Evolutionary conservation across 2,113 vertebrate species (phyloP), one percentile per base, ranked within the genome.

Genomic region (Columbina picui): DNA sequence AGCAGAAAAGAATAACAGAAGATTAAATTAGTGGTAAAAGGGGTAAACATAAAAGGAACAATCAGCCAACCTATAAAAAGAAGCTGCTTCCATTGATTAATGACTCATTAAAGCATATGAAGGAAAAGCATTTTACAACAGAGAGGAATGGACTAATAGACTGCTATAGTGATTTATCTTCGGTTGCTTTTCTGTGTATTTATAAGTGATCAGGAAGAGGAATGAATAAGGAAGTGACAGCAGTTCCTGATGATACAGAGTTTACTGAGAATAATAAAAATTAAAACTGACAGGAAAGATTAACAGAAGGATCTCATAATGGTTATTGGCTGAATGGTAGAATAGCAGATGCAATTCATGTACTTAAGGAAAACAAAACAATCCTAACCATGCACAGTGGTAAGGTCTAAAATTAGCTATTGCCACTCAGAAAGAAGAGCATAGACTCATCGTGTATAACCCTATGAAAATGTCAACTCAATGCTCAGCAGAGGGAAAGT

Each of bases 401-500:
- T 70, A 16, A 88, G 23, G 34, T 74, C 92, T 94, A 92, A 95
- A 95, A 93, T 93, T 92, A 94, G 86, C 60, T 93, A 34, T 78
- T 96, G 47, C 68, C 47, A 41, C 41, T 95, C 52, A 61, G 85
- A 80, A 93, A 87, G 52, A 84, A 91, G 25, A 80, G n/a, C 68
- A 93, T 93, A 50, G 55, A 29, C 55, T 90, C 34, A 59, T 88
- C 71, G 32, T 49, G 10, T 86, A 55, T 77, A 88, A 70, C 68
- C 34, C 64, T 74, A 55, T 56, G 86, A 93, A 96, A 94, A 96
- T 90, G 76, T 93, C 86, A 90, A 30, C 67, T 90, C 49, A 63
- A 36, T 34, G 26, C 68, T 94, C 83, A 81, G 86, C 76, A 77
- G 75, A 81, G 75, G 77, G 67, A 95, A 94, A 81, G 86, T 71